These are phyloP conservation scores for Parnassius orleans DNA, from an alignment of 2,888 invertebrate species.

Conservation along the genomic window DNA sequence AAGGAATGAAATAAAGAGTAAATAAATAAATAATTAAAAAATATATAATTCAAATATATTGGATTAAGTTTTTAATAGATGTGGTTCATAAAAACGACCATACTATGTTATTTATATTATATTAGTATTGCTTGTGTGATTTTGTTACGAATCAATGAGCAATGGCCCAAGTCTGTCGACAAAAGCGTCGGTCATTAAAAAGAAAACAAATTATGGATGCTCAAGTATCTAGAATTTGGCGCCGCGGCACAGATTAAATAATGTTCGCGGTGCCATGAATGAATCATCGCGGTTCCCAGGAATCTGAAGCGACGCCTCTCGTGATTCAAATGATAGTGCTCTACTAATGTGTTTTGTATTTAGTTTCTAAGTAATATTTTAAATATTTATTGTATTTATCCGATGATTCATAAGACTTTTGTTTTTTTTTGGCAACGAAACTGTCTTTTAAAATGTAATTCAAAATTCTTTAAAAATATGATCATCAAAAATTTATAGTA, in stretches of 20 bases:
- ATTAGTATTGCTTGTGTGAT: background rate
- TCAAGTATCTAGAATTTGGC: constrained; percentile 33
- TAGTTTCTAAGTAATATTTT: constrained; percentile 11
- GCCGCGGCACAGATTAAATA: constrained; percentile 19
- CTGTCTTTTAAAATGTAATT: too few species aligned
- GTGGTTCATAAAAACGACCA: too few species aligned
- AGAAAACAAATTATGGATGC: constrained; percentile 33
- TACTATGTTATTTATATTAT: background rate
- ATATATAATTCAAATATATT: too few species aligned
- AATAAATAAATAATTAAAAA: too few species aligned
- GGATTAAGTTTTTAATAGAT: too few species aligned
- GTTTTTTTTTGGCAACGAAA: too few species aligned
- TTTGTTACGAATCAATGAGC: background rate
- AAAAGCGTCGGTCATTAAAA: constrained; percentile 4
- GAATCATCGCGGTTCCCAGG: constrained; percentile 32
- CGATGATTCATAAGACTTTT: constrained; percentile 10
- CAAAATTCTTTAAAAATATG: too few species aligned
- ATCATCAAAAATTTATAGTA: too few species aligned
- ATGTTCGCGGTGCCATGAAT: constrained; percentile 11
- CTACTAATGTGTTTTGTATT: constrained; percentile 12
- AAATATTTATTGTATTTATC: constrained; percentile 6
- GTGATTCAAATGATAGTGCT: constrained; percentile 36
- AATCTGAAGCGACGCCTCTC: constrained; percentile 35
- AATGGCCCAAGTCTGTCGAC: too few species aligned
- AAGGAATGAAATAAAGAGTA: too few species aligned